Evolutionary conservation across 2,113 vertebrate species (phyloP), one percentile per base, ranked within the genome.

Genomic region (human): DNA sequence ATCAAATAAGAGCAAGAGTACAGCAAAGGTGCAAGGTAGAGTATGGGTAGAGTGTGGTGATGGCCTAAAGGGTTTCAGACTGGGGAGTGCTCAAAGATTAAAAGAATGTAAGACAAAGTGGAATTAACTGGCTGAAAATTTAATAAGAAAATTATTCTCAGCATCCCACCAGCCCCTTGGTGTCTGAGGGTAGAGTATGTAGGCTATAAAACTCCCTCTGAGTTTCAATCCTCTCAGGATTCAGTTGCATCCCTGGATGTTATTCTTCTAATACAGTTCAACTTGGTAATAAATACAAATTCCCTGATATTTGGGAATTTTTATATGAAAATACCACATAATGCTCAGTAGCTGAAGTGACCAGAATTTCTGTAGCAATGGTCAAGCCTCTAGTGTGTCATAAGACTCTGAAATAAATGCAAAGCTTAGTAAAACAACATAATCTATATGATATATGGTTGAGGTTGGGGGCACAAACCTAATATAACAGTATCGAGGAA

Each of bases 361-460:
- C 14, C 43, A 52, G 52, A 10, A 45, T 66, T 86, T 91, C 35
- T 85, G 18, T 14, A 35, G 17, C 8, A 68, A n/a, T 50, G 6
- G 13, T 32, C 1, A 5, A 45, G 5, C 4, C 1, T 50, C 40
- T 32, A 9, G 0, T 30, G 8, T 68, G 10, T 68, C 22, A 12
- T 93, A 6, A 61, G 30, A 43, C 22, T 80, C 32, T 87, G 55
- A 93, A 92, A 89, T 91, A 70, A 12, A 89, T 25, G 7, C 43
- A 30, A 76, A 93, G 12, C 4, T 61, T 23, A 66, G 13, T 55
- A 50, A 25, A 90, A 57, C 0, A 79, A 17, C 14, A 17, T 43
- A 13, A 5, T n/a, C 13, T 17, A 22, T 3, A 13, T 1, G 22
- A 45, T 1, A 52, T 43, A 6, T 92, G 40, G 10, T 48, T 81